Percentiles rank a stretch among this genome's conserved stretches.
These are phyloP conservation scores for Pomacea canaliculata DNA, from an alignment of 2,888 invertebrate species.

Conservation along the genomic window DNA sequence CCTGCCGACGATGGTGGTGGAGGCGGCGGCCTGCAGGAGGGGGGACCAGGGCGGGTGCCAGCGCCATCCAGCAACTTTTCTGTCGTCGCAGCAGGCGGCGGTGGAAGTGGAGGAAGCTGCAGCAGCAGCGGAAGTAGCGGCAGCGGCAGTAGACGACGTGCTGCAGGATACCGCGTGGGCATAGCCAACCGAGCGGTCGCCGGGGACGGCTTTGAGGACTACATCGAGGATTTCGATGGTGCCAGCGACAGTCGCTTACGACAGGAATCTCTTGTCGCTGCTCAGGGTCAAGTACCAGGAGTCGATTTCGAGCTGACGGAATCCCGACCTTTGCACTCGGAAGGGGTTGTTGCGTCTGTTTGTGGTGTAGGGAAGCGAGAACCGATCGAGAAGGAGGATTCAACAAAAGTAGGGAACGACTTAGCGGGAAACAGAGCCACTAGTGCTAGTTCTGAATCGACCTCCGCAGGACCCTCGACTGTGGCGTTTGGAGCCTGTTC, in stretches of 20 bases:
- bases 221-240: slow-evolving; percentile 33
- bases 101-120: not conserved
- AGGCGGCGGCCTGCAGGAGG: not conserved
- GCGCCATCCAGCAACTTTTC: too few species aligned
- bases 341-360: not conserved
- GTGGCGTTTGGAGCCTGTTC: not conserved
- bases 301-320: too few species aligned
- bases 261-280: too few species aligned
- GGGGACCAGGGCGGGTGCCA: not conserved
- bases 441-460: not conserved
- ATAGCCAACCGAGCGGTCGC: not conserved
- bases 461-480: not conserved
- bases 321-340: not conserved
- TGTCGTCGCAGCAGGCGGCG: not conserved
- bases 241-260: slow-evolving; percentile 9
- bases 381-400: too few species aligned
- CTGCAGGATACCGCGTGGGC: not conserved
- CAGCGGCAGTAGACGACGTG: slow-evolving; percentile 26
- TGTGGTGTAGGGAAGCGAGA: not conserved
- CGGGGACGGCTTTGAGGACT: slow-evolving; percentile 26
- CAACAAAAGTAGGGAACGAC: too few species aligned
- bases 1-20: not conserved
- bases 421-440: not conserved
- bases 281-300: too few species aligned
- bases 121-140: slow-evolving; percentile 29